Percentiles rank a stretch among this genome's conserved stretches.
Evolutionary conservation across 2,113 vertebrate genomes (phyloP).

Genomic region (Notiomystis cincta): DNA sequence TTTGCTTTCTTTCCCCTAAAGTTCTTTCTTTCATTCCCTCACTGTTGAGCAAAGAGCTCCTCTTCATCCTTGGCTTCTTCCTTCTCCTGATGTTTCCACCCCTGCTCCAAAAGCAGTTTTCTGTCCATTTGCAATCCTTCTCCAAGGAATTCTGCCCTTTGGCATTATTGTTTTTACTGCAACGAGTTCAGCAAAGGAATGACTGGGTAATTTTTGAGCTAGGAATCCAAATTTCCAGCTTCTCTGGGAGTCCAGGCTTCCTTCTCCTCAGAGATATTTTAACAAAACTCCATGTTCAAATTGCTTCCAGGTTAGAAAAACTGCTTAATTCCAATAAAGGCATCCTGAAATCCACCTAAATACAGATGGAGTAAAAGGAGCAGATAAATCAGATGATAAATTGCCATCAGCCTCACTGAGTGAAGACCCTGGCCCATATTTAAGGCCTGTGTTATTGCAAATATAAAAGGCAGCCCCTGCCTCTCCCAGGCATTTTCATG

Average conservation of each 20-base stretch:
- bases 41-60: neutral
- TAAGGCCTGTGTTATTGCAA: neutral
- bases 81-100: neutral
- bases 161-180: neutral
- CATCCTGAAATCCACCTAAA: neutral
- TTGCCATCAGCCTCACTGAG: neutral
- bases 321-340: neutral
- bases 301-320: neutral
- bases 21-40: neutral
- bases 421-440: neutral
- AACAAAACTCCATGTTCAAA: neutral
- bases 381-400: neutral
- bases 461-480: neutral
- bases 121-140: neutral
- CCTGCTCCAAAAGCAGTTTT: neutral
- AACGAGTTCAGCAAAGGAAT: neutral
- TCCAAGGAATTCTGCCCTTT: neutral
- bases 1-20: neutral
- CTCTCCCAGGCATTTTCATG: neutral
- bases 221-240: neutral
- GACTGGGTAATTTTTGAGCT: neutral
- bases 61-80: neutral
- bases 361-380: neutral
- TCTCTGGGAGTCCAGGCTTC: neutral
- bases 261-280: neutral